Evolutionary conservation across 2,113 vertebrate genomes (phyloP), one percentile per base, ranked within the genome.

Genomic region (Empidonax alnorum): DNA sequence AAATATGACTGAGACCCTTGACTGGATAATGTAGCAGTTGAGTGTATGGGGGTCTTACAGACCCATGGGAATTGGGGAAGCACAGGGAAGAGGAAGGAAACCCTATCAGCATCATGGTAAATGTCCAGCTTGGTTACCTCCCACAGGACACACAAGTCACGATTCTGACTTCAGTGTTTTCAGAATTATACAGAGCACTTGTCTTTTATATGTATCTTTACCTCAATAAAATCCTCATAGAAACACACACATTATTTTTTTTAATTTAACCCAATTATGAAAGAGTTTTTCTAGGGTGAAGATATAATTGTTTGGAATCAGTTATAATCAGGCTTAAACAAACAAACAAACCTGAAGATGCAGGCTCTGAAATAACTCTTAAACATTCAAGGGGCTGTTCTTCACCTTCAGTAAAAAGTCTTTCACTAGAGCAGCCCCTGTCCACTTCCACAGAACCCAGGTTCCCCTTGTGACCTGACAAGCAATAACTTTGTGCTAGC

Each of bases 21-120:
- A 81, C 47, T 74, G 59, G 63, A 68, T 78, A 89, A 52, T 39
- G 30, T 24, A 22, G 73, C 42, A 44, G 68, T 20, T 35, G 56
- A 81, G 68, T 22, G 17, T 17, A 14, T 49, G 47, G 42, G 81
- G 23, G 18, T 86, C 88, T 88, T 71, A 42, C 72, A 14, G 42
- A 46, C 19, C 68, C 68, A 63, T 46, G 19, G 6, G 74, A 25
- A 71, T 8, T 90, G 76, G 76, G 68, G 80, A 94, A 96, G 76
- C 67, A 55, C 1, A 2, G 52, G 68, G 76, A 92, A 84, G 76
- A 83, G 83, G 72, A 94, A 95, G 80, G 90, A 95, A 95, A 87
- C 12, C n/a, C 75, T 81, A 44, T 77, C 88, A 94, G 63, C 86
- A 90, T 50, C 83, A 67, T 75, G 47, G 42, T 86, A 78, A 93